Evolutionary conservation across 2,113 vertebrate genomes (phyloP), one percentile per base, ranked within the genome.

Genomic region (Hyla sarda): DNA sequence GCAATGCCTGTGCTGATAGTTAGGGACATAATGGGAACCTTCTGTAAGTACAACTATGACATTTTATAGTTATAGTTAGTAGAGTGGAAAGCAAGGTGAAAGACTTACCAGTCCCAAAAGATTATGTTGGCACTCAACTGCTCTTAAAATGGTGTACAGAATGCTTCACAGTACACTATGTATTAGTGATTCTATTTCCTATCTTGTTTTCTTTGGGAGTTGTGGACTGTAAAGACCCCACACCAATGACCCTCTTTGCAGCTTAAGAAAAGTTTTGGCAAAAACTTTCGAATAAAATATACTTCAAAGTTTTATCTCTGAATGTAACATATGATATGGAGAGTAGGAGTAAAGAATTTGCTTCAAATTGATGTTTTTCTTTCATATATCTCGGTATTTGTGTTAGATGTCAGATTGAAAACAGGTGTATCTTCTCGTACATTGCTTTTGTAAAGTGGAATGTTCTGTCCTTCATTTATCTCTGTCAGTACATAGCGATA

Each of bases 371-470:
- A 65, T 86, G 62, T 79, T 86, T 72, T 80, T 80, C 65, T 74
- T 80, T 87, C 50, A 87, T 74, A 82, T 23, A 45, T 62, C 52
- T 37, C 78, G 50, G 28, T 80, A 81, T 47, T 74, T 74, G 69
- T 78, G 78, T 79, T 30, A 45, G 75, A 82, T 72, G 77, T 23
- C 67, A 87, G 81, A 87, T 87, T 74, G 85, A 74, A 87, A 87
- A 87, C 85, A 87, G 85, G 85, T 87, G 85, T 71, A 87, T 47
- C 37, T 62, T 87, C 41, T 82, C 72, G 74, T 48, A 82, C 75
- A 82, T 25, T 82, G 30, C 69, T 74, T 87, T 74, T 50, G n/a
- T 34, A 32, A 32, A 73, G 78, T 60, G 85, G 85, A 87, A 87
- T 87, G 77, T 72, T 82, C 28, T 74, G 69, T 73, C 52, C 41